Evolutionary conservation across 2,797 vertebrate genomes (phyloP).

Genomic region (Clarias pachynema): DNA sequence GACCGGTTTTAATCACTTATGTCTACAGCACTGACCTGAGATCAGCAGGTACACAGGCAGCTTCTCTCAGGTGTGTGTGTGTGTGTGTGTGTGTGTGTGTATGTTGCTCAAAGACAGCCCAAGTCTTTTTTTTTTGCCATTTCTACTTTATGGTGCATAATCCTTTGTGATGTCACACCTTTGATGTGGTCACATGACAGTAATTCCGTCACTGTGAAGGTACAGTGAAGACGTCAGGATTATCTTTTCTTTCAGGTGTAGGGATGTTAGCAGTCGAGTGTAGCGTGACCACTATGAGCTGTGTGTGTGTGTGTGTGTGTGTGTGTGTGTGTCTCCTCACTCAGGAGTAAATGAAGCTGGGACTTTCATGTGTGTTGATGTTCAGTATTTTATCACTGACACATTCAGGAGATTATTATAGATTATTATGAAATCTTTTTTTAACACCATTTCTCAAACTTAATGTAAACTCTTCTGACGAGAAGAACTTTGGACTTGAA

Average conservation of each 20-base stretch:
- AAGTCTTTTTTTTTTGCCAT: not conserved
- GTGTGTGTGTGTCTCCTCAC: not conserved
- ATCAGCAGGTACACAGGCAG: slow-evolving; percentile 5
- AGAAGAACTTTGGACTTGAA: not conserved
- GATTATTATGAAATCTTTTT: not conserved
- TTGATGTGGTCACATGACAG: not conserved
- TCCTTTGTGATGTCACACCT: not conserved
- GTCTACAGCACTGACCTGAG: not conserved
- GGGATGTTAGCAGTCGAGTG: not conserved
- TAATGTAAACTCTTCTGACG: not conserved
- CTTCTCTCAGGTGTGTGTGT: slow-evolving; percentile 1
- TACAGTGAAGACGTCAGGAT: not conserved
- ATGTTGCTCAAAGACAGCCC: not conserved
- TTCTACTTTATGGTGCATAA: not conserved
- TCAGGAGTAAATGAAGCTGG: not conserved
- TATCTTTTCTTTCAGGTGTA: not conserved
- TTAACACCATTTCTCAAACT: not conserved
- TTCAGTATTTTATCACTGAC: not conserved
- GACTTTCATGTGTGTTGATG: not conserved
- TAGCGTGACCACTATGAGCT: not conserved
- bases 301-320: not conserved
- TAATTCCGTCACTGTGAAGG: not conserved
- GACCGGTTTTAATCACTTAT: not conserved
- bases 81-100: not conserved
- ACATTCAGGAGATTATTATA: not conserved